phyloP scores from a whole-genome alignment of 2,888 invertebrate genomes.

The Nomada fucata region DNA sequence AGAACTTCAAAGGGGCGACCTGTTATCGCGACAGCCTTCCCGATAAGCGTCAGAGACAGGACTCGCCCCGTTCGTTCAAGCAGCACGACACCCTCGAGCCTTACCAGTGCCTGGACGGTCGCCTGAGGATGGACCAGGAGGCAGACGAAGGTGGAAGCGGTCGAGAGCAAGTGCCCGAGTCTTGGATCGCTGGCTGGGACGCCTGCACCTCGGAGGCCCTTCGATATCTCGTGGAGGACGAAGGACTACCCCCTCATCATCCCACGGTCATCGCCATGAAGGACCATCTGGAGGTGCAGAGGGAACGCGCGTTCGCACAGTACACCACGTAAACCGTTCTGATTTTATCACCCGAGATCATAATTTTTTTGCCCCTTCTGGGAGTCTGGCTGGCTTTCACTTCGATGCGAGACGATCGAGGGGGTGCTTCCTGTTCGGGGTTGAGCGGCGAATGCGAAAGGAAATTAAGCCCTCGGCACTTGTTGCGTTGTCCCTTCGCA shows the following conservation, averaged over 20 bases:
- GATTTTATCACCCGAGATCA: slow-evolving; percentile 30
- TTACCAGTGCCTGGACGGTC: slow-evolving; percentile 33
- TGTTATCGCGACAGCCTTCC: slow-evolving; percentile 12
- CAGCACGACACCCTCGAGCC: not conserved
- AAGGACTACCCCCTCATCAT: slow-evolving; percentile 79
- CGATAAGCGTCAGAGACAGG: slow-evolving; percentile 28
- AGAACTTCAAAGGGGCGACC: slow-evolving; percentile 1
- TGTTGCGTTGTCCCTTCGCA: too few species aligned
- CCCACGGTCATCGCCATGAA: slow-evolving; percentile 81
- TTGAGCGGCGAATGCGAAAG: slow-evolving; percentile 3
- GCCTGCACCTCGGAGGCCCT: slow-evolving; percentile 79
- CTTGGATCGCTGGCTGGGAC: slow-evolving; percentile 80
- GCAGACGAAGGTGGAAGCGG: slow-evolving; percentile 6
- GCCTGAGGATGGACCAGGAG: slow-evolving; percentile 52
- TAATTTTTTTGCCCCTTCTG: slow-evolving; percentile 11
- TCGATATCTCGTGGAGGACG: slow-evolving; percentile 80
- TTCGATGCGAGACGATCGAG: not conserved
- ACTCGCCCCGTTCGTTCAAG: slow-evolving; percentile 4
- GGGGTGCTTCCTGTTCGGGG: slow-evolving; percentile 16
- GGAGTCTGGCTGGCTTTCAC: not conserved
- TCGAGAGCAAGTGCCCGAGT: slow-evolving; percentile 48
- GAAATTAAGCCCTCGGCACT: not conserved
- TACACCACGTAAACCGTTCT: slow-evolving; percentile 68
- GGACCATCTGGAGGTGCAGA: slow-evolving; percentile 78
- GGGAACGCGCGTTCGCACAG: slow-evolving; percentile 74